A percentile compares a stretch with the other conserved stretches of the same genome.
phyloP scores from a whole-genome alignment of 1,140 invertebrate species.

The Cyclargus thomasi region DNA sequence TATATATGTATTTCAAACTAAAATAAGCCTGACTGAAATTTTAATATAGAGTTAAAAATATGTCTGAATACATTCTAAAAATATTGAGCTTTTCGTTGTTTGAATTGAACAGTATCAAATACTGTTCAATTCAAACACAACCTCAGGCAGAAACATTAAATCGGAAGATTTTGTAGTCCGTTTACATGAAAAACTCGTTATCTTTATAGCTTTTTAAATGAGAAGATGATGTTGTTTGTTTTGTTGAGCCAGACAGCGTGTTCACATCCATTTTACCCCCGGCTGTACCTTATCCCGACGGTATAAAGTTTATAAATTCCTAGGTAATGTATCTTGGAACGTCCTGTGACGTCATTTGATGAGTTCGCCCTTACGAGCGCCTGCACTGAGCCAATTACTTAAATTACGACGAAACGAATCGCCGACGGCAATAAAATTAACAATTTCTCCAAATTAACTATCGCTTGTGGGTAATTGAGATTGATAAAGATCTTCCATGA shows the following conservation, averaged over 20 bases:
- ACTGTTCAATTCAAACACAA: neutral
- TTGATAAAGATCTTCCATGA: neutral
- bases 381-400: slow-evolving; percentile 9
- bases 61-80: too few relatives aligned
- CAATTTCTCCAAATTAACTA: slow-evolving; percentile 3
- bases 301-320: too few relatives aligned
- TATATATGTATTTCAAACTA: neutral
- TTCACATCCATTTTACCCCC: too few relatives aligned
- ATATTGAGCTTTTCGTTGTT: neutral
- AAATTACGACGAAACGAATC: slow-evolving; percentile 6
- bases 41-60: too few relatives aligned
- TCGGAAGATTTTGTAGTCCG: neutral
- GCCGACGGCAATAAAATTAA: slow-evolving; percentile 8
- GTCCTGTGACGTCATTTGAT: neutral
- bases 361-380: neutral
- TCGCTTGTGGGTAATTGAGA: neutral
- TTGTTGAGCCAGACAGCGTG: neutral
- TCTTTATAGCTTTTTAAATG: neutral
- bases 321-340: too few relatives aligned
- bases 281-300: too few relatives aligned
- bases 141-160: neutral
- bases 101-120: neutral
- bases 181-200: neutral
- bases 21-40: neutral
- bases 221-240: slow-evolving; percentile 3